Base-by-base conservation (phyloP, 2,113 vertebrate species). In the Catharus minimus region DNA sequence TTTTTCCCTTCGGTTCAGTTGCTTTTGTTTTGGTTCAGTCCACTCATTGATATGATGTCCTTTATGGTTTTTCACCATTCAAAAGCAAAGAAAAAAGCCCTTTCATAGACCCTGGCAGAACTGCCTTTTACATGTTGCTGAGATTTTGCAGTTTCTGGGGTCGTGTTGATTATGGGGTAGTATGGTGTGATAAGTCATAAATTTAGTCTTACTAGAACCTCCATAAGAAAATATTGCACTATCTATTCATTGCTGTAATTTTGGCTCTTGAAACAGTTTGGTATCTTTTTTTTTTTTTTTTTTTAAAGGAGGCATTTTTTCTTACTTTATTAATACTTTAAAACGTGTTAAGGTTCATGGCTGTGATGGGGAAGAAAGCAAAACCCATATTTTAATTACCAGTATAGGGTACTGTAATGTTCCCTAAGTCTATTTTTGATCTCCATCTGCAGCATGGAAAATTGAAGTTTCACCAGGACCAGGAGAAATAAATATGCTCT, bases 91-190 rank as follows among this genome's bases (percentile, higher is more conserved):
- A 61, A 86, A 86, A 44, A 93, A 78, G 36, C 8, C 23, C 4
- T 73, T 82, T 55, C 8, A 5, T 8, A 56, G n/a, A 80, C 78
- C 23, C 88, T 95, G 91, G 77, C 18, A 58, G 61, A 92, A 72
- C 32, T 56, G 18, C 21, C 76, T 67, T 90, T 60, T 50, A 64
- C 32, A 10, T 18, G 23, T 56, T 84, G 20, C 21, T 72, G 82
- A 92, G 43, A n/a, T 93, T 72, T 68, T 90, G 84, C 68, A 80
- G 36, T 77, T 96, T 96, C 81, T 91, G 84, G 81, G 41, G 20
- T 79, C 90, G 52, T 92, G 93, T 91, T 94, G 80, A 90, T 88
- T 38, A 91, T 69, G n/a, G 7, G 9, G 11, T 52, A 33, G 15
- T 76, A 65, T 50, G 76, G 28, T 81, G 30, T 82, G 33, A 43